Evolutionary conservation across 2,113 vertebrate species (phyloP).

Genomic region (Neogale vison): DNA sequence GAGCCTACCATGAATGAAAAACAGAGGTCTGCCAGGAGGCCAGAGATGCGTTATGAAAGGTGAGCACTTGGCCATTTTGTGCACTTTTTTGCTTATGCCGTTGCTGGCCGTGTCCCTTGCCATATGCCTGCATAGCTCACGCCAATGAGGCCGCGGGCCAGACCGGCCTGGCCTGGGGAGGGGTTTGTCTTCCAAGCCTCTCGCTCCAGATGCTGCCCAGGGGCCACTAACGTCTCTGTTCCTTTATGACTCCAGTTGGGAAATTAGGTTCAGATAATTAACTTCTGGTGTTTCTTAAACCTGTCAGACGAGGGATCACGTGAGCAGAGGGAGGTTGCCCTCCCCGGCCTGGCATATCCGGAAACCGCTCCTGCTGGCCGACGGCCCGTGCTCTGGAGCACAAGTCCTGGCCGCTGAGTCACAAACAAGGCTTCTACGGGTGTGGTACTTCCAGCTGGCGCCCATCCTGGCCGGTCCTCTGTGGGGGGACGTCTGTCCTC

Average conservation of each 20-base stretch:
- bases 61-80: neutral
- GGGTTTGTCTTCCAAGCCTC: neutral
- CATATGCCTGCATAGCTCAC: neutral
- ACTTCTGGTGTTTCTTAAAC: neutral
- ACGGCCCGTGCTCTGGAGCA: slow-evolving; percentile 40
- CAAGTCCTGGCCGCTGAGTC: neutral
- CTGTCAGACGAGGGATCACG: neutral
- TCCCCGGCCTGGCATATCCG: neutral
- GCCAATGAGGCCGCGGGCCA: rapidly evolving
- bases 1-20: neutral
- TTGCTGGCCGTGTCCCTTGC: neutral
- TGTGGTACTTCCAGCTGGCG: neutral
- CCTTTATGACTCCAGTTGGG: neutral
- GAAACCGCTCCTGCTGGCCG: neutral
- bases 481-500: neutral
- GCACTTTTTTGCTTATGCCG: neutral
- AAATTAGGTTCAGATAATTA: neutral
- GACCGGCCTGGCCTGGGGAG: neutral
- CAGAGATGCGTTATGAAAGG: neutral
- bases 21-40: neutral
- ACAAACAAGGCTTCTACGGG: neutral
- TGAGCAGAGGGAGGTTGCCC: neutral
- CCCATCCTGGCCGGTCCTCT: neutral
- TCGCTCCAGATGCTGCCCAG: neutral
- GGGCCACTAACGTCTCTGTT: neutral